Percentiles rank a stretch among this genome's conserved stretches.
Evolutionary conservation across 2,888 invertebrate species (phyloP).

Genomic region (Terebella lapidaria): DNA sequence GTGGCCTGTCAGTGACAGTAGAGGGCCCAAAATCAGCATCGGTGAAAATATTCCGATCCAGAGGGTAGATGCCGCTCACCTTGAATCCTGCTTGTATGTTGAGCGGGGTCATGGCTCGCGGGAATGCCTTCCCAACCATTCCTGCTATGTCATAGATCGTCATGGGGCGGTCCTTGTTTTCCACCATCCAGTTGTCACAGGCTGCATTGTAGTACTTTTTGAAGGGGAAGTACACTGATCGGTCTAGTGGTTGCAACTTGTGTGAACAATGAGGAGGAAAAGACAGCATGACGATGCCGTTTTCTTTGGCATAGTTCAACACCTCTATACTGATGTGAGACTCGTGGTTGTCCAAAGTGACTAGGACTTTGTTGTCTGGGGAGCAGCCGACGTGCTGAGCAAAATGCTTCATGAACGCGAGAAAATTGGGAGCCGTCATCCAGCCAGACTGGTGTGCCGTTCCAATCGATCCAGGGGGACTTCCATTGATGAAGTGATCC

Average conservation of each 20-base stretch:
- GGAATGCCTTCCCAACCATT: slow-evolving; percentile 42
- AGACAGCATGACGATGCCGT: slow-evolving; percentile 48
- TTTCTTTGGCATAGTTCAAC: slow-evolving; percentile 39
- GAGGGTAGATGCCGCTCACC: neutral
- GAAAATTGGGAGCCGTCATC: slow-evolving; percentile 23
- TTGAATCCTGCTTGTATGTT: neutral
- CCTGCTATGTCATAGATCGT: slow-evolving; percentile 51
- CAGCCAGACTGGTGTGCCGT: slow-evolving; percentile 9
- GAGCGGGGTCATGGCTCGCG: slow-evolving; percentile 42
- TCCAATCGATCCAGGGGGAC: slow-evolving; percentile 6
- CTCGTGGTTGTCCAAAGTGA: slow-evolving; percentile 39
- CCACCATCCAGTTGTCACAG: slow-evolving; percentile 34
- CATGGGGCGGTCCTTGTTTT: slow-evolving; percentile 48
- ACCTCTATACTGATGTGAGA: slow-evolving; percentile 30
- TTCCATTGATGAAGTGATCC: neutral
- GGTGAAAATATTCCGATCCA: neutral
- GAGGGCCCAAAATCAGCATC: neutral
- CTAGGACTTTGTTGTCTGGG: neutral
- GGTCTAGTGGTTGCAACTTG: slow-evolving; percentile 53
- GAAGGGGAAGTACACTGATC: slow-evolving; percentile 48
- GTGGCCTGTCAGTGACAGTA: neutral
- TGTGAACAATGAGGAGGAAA: slow-evolving; percentile 52
- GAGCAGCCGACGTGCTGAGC: slow-evolving; percentile 28
- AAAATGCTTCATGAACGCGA: slow-evolving; percentile 30
- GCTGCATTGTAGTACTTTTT: slow-evolving; percentile 38